Percentiles rank a stretch among this genome's conserved stretches.
Conservation (phyloP, 2,888 invertebrate species). For the Idaea dimidiata region DNA sequence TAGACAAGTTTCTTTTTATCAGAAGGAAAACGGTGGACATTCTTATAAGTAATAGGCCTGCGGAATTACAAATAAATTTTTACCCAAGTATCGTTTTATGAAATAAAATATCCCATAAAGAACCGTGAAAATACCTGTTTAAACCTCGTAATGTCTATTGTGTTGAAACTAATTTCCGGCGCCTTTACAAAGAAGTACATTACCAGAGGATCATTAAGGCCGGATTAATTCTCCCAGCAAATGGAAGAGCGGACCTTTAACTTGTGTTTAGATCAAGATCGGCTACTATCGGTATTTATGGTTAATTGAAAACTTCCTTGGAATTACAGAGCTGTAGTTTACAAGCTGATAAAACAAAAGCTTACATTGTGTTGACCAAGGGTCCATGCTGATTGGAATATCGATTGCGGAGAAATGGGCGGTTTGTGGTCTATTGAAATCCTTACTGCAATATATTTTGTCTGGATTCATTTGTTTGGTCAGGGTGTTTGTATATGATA, state of each 20-base stretch:
- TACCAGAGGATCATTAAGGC: slow-evolving; percentile 8
- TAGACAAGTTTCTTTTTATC: not conserved
- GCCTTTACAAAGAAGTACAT: slow-evolving; percentile 10
- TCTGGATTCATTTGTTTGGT: no score
- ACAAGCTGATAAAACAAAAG: slow-evolving; percentile 28
- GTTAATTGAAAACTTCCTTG: slow-evolving; percentile 18
- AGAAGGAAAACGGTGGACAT: not conserved
- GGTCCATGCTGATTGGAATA: slow-evolving; percentile 36
- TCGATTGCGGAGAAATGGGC: slow-evolving; percentile 27
- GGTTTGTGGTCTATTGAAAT: slow-evolving; percentile 10
- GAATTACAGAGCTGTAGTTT: slow-evolving; percentile 30
- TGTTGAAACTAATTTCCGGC: slow-evolving; percentile 3
- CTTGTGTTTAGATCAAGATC: slow-evolving; percentile 9
- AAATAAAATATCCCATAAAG: not conserved
- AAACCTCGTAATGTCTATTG: not conserved
- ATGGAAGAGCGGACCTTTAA: slow-evolving; percentile 4
- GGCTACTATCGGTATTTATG: slow-evolving; percentile 10
- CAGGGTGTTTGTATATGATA: no score
- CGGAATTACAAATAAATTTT: not conserved
- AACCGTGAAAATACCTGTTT: not conserved
- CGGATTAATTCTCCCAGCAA: slow-evolving; percentile 15
- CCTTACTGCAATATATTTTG: not conserved
- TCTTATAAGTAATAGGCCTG: slow-evolving; percentile 6
- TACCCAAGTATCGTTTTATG: not conserved
- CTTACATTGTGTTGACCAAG: slow-evolving; percentile 28